These are phyloP conservation scores for Diachasma alloeum DNA, from an alignment of 1,140 invertebrate genomes.

Conservation along the genomic window DNA sequence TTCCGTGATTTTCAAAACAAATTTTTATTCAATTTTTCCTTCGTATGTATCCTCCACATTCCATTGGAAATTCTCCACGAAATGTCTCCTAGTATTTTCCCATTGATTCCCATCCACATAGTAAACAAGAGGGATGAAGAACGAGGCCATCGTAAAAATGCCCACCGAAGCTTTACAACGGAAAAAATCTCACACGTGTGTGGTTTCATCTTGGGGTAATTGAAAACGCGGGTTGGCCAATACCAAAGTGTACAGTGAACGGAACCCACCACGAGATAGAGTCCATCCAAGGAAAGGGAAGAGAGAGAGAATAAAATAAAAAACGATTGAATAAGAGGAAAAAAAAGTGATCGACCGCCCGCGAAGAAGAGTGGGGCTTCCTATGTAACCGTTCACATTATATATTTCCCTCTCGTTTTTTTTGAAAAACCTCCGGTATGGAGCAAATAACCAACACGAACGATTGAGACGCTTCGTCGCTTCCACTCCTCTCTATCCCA, in stretches of 20 bases:
- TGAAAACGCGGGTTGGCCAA: slow-evolving; percentile 16
- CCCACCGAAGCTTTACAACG: background rate
- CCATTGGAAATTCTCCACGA: too few species aligned
- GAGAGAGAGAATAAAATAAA: background rate
- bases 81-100: background rate
- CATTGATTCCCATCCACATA: background rate
- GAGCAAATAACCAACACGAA: background rate
- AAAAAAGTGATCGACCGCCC: slow-evolving; percentile 21
- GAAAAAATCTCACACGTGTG: slow-evolving; percentile 15
- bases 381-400: slow-evolving; percentile 6
- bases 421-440: background rate
- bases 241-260: background rate
- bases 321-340: background rate
- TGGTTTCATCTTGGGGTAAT: slow-evolving; percentile 20
- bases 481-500: slow-evolving; percentile 14
- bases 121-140: background rate
- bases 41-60: too few species aligned
- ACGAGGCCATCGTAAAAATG: background rate
- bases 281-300: background rate
- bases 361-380: slow-evolving; percentile 21
- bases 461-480: slow-evolving; percentile 23
- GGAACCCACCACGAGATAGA: background rate
- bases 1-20: too few species aligned
- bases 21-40: too few species aligned
- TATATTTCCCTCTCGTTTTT: slow-evolving; percentile 9